Percentiles rank a stretch among this genome's conserved stretches.
phyloP scores from a whole-genome alignment of 1,140 invertebrate species.

The Druon quercuslanigerum region DNA sequence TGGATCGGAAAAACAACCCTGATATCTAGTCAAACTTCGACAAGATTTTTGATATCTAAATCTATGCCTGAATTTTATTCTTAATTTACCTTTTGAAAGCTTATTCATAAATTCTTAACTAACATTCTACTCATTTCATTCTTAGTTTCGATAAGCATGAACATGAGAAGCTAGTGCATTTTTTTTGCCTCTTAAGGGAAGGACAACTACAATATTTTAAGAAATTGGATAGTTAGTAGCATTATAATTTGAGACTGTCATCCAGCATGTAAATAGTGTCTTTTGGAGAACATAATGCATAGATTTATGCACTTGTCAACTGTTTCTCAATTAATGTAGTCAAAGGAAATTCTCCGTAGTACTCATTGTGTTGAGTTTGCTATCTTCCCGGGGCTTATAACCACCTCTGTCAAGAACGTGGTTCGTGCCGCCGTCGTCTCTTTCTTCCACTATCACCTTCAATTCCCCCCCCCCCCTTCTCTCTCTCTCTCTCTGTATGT shows the following conservation, averaged over 20 bases:
- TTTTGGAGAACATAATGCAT: constrained; percentile 42
- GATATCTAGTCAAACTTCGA: neutral
- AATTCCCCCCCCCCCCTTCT: neutral
- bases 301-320: constrained; percentile 39
- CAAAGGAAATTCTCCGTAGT: constrained; percentile 53
- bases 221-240: too few species aligned
- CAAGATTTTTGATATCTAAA: neutral
- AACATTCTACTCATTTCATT: too few species aligned
- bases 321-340: constrained; percentile 55
- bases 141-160: too few species aligned
- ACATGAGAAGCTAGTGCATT: too few species aligned
- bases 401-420: constrained; percentile 54
- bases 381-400: constrained; percentile 59
- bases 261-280: neutral
- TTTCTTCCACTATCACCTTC: constrained; percentile 1
- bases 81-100: too few species aligned
- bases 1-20: neutral
- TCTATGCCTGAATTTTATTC: neutral
- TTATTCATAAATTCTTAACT: too few species aligned
- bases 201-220: too few species aligned
- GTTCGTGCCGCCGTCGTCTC: constrained; percentile 32
- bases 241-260: too few species aligned
- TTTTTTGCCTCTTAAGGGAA: too few species aligned
- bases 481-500: neutral
- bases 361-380: constrained; percentile 52